A percentile compares a stretch with the other conserved stretches of the same genome.
Evolutionary conservation across 2,797 vertebrate genomes (phyloP).

Genomic region (Buphagus erythrorhynchus): DNA sequence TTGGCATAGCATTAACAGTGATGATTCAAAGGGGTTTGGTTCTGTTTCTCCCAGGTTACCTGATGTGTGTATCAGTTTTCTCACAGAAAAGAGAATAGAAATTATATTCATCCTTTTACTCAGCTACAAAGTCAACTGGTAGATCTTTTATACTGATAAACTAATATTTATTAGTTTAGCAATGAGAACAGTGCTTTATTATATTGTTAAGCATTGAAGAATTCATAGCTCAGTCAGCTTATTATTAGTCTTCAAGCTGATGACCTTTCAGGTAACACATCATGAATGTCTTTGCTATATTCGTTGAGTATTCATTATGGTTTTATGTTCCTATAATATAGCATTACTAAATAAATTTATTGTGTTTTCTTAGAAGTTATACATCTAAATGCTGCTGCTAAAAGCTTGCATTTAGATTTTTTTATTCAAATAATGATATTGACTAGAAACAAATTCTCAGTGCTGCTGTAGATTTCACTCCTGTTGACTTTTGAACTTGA

Average conservation of each 20-base stretch:
- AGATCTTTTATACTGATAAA: not conserved
- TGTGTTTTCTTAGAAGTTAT: not conserved
- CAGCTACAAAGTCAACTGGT: not conserved
- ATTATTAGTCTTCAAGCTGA: not conserved
- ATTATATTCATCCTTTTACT: not conserved
- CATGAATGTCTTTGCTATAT: not conserved
- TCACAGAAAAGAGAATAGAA: not conserved
- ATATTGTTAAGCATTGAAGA: not conserved
- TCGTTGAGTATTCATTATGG: not conserved
- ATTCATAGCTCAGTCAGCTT: not conserved
- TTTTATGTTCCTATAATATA: not conserved
- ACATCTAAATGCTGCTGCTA: not conserved
- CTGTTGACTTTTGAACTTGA: not conserved
- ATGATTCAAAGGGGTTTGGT: not conserved
- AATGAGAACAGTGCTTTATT: not conserved
- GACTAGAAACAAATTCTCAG: not conserved
- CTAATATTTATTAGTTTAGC: not conserved
- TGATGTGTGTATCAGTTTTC: not conserved
- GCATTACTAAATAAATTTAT: not conserved
- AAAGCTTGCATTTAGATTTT: not conserved
- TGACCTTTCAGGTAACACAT: not conserved
- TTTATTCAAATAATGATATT: not conserved
- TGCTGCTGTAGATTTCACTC: not conserved
- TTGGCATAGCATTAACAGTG: not conserved
- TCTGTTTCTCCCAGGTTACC: not conserved